Evolutionary conservation across 2,113 vertebrate species (phyloP).

Genomic region (Isichthys henryi): DNA sequence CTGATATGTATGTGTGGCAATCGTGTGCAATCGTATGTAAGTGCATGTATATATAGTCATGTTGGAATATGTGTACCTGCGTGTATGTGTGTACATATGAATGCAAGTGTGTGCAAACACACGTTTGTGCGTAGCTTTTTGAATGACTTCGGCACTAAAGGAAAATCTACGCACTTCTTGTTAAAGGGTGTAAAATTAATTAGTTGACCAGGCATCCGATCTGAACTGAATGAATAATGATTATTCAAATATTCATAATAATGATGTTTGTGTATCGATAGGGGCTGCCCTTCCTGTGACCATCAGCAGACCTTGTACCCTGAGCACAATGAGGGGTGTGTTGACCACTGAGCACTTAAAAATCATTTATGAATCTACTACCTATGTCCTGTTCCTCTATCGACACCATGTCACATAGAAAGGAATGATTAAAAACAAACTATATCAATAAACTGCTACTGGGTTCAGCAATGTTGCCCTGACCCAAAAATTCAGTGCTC

Average conservation of each 20-base stretch:
- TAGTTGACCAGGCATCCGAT: not conserved
- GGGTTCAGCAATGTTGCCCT: not conserved
- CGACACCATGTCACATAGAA: not conserved
- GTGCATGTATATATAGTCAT: not conserved
- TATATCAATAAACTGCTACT: not conserved
- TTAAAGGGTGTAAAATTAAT: not conserved
- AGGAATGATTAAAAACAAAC: not conserved
- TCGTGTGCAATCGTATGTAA: not conserved
- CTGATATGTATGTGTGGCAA: not conserved
- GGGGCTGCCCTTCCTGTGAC: not conserved
- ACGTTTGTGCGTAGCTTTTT: not conserved
- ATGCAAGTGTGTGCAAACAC: not conserved
- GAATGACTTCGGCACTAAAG: not conserved
- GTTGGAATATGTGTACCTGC: not conserved
- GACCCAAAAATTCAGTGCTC: not conserved
- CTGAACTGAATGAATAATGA: not conserved
- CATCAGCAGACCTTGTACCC: not conserved
- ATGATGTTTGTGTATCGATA: not conserved
- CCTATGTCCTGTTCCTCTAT: not conserved
- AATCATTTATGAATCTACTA: not conserved
- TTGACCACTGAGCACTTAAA: not conserved
- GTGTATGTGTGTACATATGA: not conserved
- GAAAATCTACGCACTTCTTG: not conserved
- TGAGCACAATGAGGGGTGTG: not conserved
- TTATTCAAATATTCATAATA: not conserved